Evolutionary conservation across 1,140 invertebrate species (phyloP), one percentile per base, ranked within the genome.

Genomic region (Cyrtorhinus lividipennis): DNA sequence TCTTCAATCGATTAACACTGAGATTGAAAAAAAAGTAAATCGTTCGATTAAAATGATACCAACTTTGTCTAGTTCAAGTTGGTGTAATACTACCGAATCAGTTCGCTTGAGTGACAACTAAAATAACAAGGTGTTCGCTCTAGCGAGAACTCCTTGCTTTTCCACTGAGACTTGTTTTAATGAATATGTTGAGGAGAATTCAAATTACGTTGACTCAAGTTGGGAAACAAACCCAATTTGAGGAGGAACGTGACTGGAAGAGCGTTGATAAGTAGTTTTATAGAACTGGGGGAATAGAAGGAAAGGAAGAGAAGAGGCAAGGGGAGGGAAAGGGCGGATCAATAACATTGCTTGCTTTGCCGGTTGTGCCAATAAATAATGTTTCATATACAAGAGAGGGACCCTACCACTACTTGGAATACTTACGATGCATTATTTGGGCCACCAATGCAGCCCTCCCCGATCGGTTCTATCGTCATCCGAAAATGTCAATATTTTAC

Each of bases 151-250:
- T 53, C 20, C 48, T 20, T 10, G 48, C 8, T 15, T 12, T 22
- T 53, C 8, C 48, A 15, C 8, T 12, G 48, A 8, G 48, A 53
- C 20, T 20, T 53, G 48, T 53, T 53, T 53, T 53, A 53, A 53
- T 53, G 48, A 53, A 53, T 53, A 53, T 53, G 48, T 53, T 53
- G 48, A 53, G 20, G 10, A 53, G 48, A 53, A 53, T 53, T 53
- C 48, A 53, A 53, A 53, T 53, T 53, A 53, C 48, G 48, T 53
- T 53, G 48, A 53, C 48, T 53, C 48, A 53, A 53, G 48, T 53
- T 53, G 48, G 48, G 48, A 20, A 53, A 53, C 48, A 53, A 53
- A 53, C 48, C 48, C 48, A 53, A 53, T 53, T 53, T 53, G 48
- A 53, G 48, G 48, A 53, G 48, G 48, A 53, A 53, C 48, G 48